These are phyloP conservation scores for Vanessa tameamea DNA, from an alignment of 1,140 invertebrate genomes.

Conservation along the genomic window DNA sequence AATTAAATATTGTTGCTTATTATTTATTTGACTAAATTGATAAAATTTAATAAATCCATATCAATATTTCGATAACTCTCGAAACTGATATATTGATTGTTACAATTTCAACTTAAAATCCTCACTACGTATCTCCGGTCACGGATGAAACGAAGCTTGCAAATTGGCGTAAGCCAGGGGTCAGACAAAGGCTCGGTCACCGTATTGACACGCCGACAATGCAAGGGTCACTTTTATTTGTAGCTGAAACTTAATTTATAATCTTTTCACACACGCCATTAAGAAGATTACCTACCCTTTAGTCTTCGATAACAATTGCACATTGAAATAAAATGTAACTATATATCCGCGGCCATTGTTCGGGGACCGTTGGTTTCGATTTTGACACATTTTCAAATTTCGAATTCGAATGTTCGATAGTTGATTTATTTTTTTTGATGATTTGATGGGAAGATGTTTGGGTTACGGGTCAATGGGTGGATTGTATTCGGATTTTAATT, in stretches of 20 bases:
- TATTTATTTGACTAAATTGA: too few relatives aligned
- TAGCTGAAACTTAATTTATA: conserved; percentile 81
- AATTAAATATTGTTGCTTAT: too few relatives aligned
- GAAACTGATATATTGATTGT: conserved; percentile 19
- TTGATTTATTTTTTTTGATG: conserved; percentile 72
- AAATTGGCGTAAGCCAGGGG: conserved; percentile 73
- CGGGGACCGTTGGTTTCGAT: conserved; percentile 61
- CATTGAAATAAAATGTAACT: conserved; percentile 63
- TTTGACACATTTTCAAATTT: conserved; percentile 73
- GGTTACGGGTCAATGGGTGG: conserved; percentile 69
- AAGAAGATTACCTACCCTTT: conserved; percentile 81
- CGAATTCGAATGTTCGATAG: conserved; percentile 61
- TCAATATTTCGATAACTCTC: conserved; percentile 8
- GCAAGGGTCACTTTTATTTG: conserved; percentile 79
- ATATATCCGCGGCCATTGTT: conserved; percentile 53
- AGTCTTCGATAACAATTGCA: conserved; percentile 69
- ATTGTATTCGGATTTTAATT: conserved; percentile 61
- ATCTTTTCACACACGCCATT: conserved; percentile 80
- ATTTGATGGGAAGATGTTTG: conserved; percentile 64
- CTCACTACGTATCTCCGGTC: conserved; percentile 50
- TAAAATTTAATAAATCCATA: not conserved
- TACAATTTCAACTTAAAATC: conserved; percentile 50
- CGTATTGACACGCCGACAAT: conserved; percentile 77
- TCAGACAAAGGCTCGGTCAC: conserved; percentile 76
- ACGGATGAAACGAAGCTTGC: conserved; percentile 66